Percentiles rank a stretch among this genome's conserved stretches.
phyloP scores from a whole-genome alignment of 2,797 vertebrate genomes.

The Chaenodraco wilsoni region DNA sequence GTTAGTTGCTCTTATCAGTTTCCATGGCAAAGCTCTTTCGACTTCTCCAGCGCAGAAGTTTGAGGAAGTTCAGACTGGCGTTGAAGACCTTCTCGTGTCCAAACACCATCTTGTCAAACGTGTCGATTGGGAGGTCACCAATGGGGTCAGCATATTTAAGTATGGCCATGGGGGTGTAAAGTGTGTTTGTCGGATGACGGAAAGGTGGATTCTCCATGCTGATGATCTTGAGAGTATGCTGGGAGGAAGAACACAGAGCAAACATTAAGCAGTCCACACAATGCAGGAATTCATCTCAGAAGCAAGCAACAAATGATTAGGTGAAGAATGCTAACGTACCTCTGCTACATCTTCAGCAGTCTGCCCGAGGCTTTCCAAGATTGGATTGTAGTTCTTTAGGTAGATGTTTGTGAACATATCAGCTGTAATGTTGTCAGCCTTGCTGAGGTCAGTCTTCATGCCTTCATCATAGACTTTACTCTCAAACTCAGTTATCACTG shows the following conservation, averaged over 20 bases:
- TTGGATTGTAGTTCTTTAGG: slow-evolving; percentile 88
- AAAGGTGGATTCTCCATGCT: slow-evolving; percentile 88
- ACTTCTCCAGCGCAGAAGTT: slow-evolving; percentile 88
- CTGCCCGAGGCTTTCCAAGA: slow-evolving; percentile 88
- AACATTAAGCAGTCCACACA: not conserved
- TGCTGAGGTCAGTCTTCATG: slow-evolving; percentile 88
- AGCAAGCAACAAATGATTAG: not conserved
- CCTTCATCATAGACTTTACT: slow-evolving; percentile 88
- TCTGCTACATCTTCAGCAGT: slow-evolving; percentile 88
- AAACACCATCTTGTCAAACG: slow-evolving; percentile 92
- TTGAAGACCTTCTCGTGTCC: slow-evolving; percentile 90
- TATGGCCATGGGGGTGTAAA: slow-evolving; percentile 91
- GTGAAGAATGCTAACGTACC: slow-evolving; percentile 56
- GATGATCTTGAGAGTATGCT: slow-evolving; percentile 90
- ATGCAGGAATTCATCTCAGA: not conserved
- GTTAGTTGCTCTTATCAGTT: slow-evolving; percentile 72
- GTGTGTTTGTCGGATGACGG: slow-evolving; percentile 89
- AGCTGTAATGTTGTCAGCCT: slow-evolving; percentile 87
- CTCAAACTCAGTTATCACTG: slow-evolving; percentile 90
- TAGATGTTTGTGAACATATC: slow-evolving; percentile 90
- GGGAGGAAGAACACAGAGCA: slow-evolving; percentile 33
- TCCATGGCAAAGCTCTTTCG: slow-evolving; percentile 87
- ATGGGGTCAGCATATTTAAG: slow-evolving; percentile 89
- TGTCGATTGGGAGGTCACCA: slow-evolving; percentile 89
- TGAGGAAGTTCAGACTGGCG: slow-evolving; percentile 89